Conservation (phyloP, 2,113 vertebrate genomes). For the Chlamydotis undulata region DNA sequence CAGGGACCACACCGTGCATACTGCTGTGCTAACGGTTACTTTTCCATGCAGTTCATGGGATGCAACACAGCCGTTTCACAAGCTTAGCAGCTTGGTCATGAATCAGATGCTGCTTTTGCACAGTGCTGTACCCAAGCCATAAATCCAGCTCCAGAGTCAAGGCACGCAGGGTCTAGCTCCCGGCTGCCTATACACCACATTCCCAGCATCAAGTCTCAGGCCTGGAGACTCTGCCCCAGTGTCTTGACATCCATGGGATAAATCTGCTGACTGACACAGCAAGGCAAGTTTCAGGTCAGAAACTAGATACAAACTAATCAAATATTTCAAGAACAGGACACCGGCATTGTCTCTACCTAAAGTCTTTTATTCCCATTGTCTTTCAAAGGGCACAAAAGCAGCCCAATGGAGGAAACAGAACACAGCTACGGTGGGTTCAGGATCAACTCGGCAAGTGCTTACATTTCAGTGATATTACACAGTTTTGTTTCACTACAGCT, state of each 20-base stretch:
- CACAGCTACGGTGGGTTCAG: background rate
- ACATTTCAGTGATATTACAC: background rate
- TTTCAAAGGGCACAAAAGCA: background rate
- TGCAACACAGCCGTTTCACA: background rate
- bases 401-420: background rate
- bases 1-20: accelerated
- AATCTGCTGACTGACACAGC: accelerated
- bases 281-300: background rate
- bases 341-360: background rate
- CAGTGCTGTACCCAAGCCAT: background rate
- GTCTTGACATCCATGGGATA: background rate
- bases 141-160: background rate
- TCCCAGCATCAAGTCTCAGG: background rate
- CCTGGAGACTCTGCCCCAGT: background rate
- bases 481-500: background rate
- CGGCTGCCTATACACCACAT: accelerated
- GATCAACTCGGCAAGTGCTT: background rate
- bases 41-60: background rate
- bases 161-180: background rate
- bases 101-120: background rate
- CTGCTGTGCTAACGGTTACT: accelerated
- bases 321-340: background rate
- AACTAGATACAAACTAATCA: background rate
- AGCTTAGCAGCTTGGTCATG: background rate
- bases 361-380: background rate